Conservation (phyloP, 2,797 vertebrate species). For the Hippopotamyrus pictus region DNA sequence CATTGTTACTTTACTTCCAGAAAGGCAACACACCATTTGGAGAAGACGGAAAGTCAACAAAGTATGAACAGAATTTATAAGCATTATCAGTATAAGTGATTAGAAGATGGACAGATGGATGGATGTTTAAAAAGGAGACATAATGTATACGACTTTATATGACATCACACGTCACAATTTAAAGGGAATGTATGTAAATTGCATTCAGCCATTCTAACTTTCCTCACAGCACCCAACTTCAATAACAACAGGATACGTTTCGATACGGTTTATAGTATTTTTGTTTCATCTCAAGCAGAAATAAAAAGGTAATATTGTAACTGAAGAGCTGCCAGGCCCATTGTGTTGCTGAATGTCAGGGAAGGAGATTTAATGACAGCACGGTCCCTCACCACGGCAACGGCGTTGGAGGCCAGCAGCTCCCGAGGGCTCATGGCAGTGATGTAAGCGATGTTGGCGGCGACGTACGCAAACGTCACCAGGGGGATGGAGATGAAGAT, state of each 20-base stretch:
- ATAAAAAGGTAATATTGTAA: not conserved
- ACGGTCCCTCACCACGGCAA: slow-evolving; percentile 66
- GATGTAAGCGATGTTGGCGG: slow-evolving; percentile 73
- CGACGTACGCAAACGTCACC: slow-evolving; percentile 77
- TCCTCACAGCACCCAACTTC: not conserved
- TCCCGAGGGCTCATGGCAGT: slow-evolving; percentile 78
- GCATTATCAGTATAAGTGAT: not conserved
- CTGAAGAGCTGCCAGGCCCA: too few species aligned
- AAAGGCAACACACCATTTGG: not conserved
- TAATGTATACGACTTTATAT: not conserved
- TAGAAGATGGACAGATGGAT: not conserved
- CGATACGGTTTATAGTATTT: not conserved
- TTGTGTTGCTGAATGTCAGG: not conserved
- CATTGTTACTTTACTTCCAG: not conserved
- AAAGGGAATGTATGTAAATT: not conserved
- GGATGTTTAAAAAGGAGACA: not conserved
- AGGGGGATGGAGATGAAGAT: slow-evolving; percentile 80
- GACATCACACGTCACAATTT: not conserved
- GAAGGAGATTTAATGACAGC: not conserved
- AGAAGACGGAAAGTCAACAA: not conserved
- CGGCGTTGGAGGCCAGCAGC: slow-evolving; percentile 72
- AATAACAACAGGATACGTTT: not conserved
- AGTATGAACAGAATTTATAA: not conserved
- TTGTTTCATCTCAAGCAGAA: not conserved
- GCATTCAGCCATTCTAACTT: not conserved